Base-by-base conservation (phyloP, 2,888 invertebrate species). In the Chelonus formosanus region DNA sequence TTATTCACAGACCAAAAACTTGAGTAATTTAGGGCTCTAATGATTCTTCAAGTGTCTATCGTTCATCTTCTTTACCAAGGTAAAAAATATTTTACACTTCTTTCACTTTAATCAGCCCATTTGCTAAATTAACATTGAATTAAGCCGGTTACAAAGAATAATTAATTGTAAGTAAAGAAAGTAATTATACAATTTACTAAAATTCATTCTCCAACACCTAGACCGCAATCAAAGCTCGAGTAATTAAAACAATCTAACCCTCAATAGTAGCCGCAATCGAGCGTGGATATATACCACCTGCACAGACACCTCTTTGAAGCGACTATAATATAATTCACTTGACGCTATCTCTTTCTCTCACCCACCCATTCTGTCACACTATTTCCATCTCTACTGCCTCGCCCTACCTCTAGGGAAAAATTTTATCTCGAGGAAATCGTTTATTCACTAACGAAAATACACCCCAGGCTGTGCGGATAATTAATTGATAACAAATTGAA, bases 221-320 rank as follows among this genome's bases (percentile, higher is more conserved):
- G 65, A 67, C 66, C 70, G 68, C 73, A 74, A 71, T 74, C 73
- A 71, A 73, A 71, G 71, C 69, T 63, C 67, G 66, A 65, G 73
- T 71, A 72, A 74, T 74, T 73, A 72, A 72, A 73, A 70, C 71
- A 60, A 70, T 67, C 68, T 52, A 68, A 61, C 63, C 66, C 67
- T 68, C 70, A 20, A 65, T 55, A 65, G 68, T 67, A 63, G 66
- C 71, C 68, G 70, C 69, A 71, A 71, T 72, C 69, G 66, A 73
- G 70, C 69, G 70, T 68, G 67, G 68, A 61, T 58, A 64, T 69
- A 67, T 61, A 64, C 65, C 44, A 52, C 48, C 62, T 61, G 65
- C 59, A 67, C 64, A 52, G 63, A 47, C 63, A 62, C 60, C 63
- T 54, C 66, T 71, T 69, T 66, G 57, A 65, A 65, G 61, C 31